Conservation (phyloP, 2,797 vertebrate genomes). For the Anas acuta region DNA sequence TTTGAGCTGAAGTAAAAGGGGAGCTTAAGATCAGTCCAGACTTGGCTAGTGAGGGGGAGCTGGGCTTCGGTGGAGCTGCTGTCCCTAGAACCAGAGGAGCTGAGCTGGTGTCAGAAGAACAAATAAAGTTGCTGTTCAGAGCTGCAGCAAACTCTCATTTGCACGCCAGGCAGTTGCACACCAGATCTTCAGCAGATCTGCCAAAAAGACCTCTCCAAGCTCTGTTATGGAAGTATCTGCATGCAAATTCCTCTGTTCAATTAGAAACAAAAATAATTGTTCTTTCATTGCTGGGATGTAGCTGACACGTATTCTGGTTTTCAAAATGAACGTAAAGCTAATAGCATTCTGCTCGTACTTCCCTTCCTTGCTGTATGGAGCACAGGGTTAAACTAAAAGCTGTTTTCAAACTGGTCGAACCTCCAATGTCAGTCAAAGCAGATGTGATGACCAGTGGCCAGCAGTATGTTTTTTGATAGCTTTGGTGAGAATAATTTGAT, state of each 20-base stretch:
- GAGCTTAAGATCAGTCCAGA: neutral
- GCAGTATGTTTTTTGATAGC: neutral
- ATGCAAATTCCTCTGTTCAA: neutral
- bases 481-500: neutral
- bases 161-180: neutral
- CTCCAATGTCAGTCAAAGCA: neutral
- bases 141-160: neutral
- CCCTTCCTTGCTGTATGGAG: neutral
- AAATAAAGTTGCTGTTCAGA: neutral
- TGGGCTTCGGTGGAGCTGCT: neutral
- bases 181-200: neutral
- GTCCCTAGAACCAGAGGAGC: neutral
- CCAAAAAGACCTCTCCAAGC: neutral
- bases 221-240: neutral
- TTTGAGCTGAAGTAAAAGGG: neutral
- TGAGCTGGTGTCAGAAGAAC: neutral
- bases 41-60: neutral
- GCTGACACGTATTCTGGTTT: neutral
- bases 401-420: neutral
- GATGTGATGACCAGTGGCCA: rapidly evolving
- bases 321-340: neutral
- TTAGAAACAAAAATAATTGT: neutral
- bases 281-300: neutral
- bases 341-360: neutral
- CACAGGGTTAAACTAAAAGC: neutral